Base-by-base conservation (phyloP, 2,113 vertebrate species). In the Nycticryphes semicollaris region DNA sequence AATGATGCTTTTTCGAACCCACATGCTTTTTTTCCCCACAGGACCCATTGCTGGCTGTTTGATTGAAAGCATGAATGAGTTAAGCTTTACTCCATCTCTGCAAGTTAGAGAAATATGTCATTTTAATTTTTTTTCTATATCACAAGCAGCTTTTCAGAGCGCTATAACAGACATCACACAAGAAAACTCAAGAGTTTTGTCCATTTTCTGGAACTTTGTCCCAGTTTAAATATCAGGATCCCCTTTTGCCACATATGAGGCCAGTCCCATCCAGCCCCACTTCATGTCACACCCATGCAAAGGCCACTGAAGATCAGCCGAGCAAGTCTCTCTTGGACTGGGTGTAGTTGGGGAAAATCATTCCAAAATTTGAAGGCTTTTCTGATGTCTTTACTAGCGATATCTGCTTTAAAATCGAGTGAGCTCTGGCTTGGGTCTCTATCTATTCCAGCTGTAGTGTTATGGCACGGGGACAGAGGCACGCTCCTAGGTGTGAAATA, bases 381-480 rank as follows among this genome's bases (percentile, higher is more conserved):
- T 73, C 80, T 84, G 90, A 47, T 48, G 37, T 27, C 85, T 93
- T 93, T 72, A 39, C 51, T 78, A 76, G 69, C 77, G 64, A 33
- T 62, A 33, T 64, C 90, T 95, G 57, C 28, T 79, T 66, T 28
- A 17, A 39, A 57, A 69, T 22, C 0, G 1, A 53, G 72, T 7
- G 75, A 75, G 59, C 62, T 78, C 27, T 39, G 78, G 39, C 1
- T 33, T 31, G 37, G 57, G 27, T 50, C 82, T 89, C 27, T 76
- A 19, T 90, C 54, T 85, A 0, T 92, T 88, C 90, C 94, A 96
- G 89, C 88, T 94, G 85, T 28, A 51, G 77, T 2, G 2, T 70
- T 78, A 41, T 62, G 80, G 94, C 88, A 56, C 0, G 0, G 69
- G 93, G 77, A 68, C 5, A 62, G 84, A 72, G 69, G 48, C 68